phyloP scores from a whole-genome alignment of 2,797 vertebrate species.

The Acanthis flammea region DNA sequence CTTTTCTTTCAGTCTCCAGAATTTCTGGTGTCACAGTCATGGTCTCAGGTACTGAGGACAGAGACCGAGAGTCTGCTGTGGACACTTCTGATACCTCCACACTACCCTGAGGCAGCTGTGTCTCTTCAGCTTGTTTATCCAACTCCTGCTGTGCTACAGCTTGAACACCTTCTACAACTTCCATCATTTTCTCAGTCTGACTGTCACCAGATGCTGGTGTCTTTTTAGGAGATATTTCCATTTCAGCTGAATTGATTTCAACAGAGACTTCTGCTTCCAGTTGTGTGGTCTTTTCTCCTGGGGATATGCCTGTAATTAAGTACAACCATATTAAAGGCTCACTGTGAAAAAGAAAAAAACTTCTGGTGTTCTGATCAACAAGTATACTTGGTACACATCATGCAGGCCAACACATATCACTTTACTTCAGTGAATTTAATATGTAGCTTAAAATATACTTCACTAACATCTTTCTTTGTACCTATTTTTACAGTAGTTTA shows the following conservation, averaged over 20 bases:
- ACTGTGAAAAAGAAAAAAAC: not conserved
- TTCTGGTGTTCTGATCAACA: not conserved
- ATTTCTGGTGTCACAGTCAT: conserved; percentile 19
- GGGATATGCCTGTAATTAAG: conserved; percentile 67
- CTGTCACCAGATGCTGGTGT: conserved; percentile 2
- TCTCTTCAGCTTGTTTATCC: conserved; percentile 24
- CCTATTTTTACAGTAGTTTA: not conserved
- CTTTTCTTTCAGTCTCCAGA: conserved; percentile 9
- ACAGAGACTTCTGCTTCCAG: conserved; percentile 56
- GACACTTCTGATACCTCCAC: not conserved
- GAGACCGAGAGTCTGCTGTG: conserved; percentile 41
- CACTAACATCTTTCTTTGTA: not conserved
- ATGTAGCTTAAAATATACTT: not conserved
- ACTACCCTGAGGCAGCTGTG: not conserved
- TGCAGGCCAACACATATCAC: not conserved
- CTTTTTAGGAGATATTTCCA: conserved; percentile 58
- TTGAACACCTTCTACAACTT: conserved; percentile 1
- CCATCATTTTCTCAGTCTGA: conserved; percentile 39
- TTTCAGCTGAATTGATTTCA: conserved; percentile 42
- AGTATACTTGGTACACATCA: not conserved
- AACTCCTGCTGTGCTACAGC: not conserved
- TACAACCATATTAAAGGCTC: not conserved
- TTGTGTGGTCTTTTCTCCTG: conserved; percentile 56
- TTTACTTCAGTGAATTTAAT: not conserved
- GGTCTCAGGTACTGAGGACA: not conserved